phyloP scores from a whole-genome alignment of 2,888 invertebrate genomes.

The Idaea biselata region DNA sequence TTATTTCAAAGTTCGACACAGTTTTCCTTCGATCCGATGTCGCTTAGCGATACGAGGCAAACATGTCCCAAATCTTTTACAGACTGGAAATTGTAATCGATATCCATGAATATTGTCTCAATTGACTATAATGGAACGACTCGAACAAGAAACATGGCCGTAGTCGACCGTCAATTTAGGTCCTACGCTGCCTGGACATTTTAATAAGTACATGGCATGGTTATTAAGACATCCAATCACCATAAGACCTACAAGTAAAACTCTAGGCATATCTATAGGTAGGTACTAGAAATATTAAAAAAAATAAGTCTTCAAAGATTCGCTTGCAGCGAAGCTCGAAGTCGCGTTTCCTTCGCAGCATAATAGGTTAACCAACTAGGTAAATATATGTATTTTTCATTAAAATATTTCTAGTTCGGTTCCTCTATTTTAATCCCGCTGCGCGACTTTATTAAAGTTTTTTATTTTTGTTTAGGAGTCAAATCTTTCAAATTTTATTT shows the following conservation, averaged over 20 bases:
- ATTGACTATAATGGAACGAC: neutral
- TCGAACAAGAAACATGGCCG: neutral
- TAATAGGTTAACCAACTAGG: too few relatives aligned
- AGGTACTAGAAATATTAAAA: slow-evolving; percentile 1
- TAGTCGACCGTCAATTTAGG: neutral
- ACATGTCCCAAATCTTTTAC: slow-evolving; percentile 51
- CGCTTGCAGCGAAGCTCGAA: too few relatives aligned
- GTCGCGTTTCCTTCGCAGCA: too few relatives aligned
- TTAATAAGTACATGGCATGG: slow-evolving; percentile 17
- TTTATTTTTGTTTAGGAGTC: too few relatives aligned
- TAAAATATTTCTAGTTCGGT: too few relatives aligned
- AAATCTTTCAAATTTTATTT: too few relatives aligned
- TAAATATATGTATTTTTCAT: too few relatives aligned
- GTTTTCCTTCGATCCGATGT: slow-evolving; percentile 39
- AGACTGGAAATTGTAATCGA: slow-evolving; percentile 46
- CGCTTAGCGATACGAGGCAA: slow-evolving; percentile 62
- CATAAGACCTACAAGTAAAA: too few relatives aligned
- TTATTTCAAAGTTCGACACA: slow-evolving; percentile 19
- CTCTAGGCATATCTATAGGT: slow-evolving; percentile 4
- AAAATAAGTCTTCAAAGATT: too few relatives aligned
- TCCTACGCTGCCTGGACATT: neutral
- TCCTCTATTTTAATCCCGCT: too few relatives aligned
- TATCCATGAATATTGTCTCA: slow-evolving; percentile 23
- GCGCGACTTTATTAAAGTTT: too few relatives aligned
- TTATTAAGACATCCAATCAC: too few relatives aligned